phyloP scores from a whole-genome alignment of 2,113 vertebrate genomes.

The Periophthalmodon schlosseri region DNA sequence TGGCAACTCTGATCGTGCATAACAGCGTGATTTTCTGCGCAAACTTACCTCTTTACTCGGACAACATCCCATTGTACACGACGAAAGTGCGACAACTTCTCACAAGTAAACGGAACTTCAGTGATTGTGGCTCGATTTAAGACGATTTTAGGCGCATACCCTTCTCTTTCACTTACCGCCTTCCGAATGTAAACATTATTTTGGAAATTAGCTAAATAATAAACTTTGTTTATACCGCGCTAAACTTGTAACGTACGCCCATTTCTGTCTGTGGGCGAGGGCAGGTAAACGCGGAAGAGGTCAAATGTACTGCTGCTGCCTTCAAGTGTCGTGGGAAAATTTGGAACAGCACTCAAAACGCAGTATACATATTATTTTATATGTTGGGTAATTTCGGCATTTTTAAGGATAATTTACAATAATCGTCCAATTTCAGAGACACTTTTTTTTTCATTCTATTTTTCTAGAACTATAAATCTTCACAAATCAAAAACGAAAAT shows the following conservation, averaged over 20 bases:
- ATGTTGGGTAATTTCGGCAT: neutral
- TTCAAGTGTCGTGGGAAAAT: slow-evolving; percentile 4
- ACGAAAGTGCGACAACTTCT: neutral
- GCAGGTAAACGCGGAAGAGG: slow-evolving; percentile 67
- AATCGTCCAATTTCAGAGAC: neutral
- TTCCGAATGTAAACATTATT: neutral
- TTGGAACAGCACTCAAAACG: neutral
- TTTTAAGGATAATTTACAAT: neutral
- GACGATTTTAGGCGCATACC: neutral
- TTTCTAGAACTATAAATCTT: neutral
- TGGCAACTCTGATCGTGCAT: neutral
- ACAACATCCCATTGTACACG: slow-evolving; percentile 61
- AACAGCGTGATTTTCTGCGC: neutral
- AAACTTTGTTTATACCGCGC: neutral
- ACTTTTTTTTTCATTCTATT: neutral
- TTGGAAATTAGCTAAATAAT: neutral
- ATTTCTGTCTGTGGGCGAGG: neutral
- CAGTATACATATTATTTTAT: neutral
- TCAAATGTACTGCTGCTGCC: slow-evolving; percentile 15
- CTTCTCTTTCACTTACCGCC: neutral
- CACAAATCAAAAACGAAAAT: neutral
- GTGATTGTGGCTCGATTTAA: neutral
- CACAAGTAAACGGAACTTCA: neutral
- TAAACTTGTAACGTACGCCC: neutral
- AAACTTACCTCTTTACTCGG: slow-evolving; percentile 59